phyloP scores from a whole-genome alignment of 2,113 vertebrate genomes.

The Camarhynchus parvulus region DNA sequence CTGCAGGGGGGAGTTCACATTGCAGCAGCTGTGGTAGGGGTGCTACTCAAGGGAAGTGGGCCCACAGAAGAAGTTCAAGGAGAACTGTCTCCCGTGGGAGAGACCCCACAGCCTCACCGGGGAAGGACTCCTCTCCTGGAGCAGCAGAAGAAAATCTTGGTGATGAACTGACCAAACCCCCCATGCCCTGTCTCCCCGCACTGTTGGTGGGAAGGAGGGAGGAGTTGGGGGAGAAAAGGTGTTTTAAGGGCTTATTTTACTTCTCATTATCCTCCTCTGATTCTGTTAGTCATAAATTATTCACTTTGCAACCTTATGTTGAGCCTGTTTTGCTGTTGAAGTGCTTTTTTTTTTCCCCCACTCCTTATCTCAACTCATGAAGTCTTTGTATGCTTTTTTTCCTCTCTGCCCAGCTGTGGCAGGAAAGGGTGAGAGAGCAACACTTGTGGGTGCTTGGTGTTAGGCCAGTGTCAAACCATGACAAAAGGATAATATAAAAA shows the following conservation, averaged over 20 bases:
- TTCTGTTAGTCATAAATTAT: not conserved
- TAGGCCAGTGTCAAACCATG: no score
- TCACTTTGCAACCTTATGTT: not conserved
- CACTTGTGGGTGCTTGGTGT: not conserved
- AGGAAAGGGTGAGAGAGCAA: not conserved
- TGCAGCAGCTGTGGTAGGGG: no score
- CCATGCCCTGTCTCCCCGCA: not conserved
- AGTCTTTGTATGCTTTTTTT: not conserved
- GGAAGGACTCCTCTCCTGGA: no score
- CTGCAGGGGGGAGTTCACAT: fast-evolving
- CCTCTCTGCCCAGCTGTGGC: not conserved
- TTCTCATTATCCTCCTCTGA: not conserved
- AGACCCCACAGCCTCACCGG: not conserved
- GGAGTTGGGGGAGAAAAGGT: not conserved
- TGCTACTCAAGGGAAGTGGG: not conserved
- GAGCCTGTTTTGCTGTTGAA: not conserved
- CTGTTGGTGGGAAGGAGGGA: not conserved
- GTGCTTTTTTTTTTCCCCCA: fast-evolving
- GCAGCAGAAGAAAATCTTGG: not conserved
- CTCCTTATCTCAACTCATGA: not conserved
- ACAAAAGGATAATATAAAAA: not conserved
- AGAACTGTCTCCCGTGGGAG: not conserved
- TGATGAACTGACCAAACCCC: not conserved
- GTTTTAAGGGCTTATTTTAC: not conserved
- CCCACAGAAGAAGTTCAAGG: not conserved